These are phyloP conservation scores for Gryllus bimaculatus DNA, from an alignment of 1,140 invertebrate species.

Conservation along the genomic window DNA sequence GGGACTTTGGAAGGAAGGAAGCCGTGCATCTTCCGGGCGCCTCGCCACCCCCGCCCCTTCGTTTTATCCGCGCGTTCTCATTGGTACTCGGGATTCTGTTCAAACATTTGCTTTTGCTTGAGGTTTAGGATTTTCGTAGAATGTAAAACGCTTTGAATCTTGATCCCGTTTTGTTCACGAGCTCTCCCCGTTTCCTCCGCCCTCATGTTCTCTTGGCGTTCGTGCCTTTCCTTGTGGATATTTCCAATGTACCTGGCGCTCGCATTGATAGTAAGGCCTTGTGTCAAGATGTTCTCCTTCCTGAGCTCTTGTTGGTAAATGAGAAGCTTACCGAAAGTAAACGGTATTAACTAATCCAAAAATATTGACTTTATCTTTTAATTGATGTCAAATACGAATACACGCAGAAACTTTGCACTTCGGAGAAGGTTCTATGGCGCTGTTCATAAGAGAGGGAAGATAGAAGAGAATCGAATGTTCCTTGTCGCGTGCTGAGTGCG, in stretches of 20 bases:
- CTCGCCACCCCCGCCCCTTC: too few species aligned
- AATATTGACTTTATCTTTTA: neutral
- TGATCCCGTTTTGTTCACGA: neutral
- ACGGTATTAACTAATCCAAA: neutral
- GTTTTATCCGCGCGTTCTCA: too few species aligned
- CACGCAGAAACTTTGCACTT: neutral
- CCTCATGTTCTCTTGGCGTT: neutral
- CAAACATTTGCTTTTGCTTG: slow-evolving; percentile 12
- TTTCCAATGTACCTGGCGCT: neutral
- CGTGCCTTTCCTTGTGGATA: slow-evolving; percentile 9
- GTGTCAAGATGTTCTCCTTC: neutral
- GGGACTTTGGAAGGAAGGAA: too few species aligned
- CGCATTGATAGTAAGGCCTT: neutral
- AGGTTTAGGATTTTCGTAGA: slow-evolving; percentile 10
- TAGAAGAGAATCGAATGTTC: too few species aligned
- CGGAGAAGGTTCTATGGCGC: too few species aligned
- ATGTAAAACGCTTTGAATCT: slow-evolving; percentile 10
- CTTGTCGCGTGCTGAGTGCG: neutral
- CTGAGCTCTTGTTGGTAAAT: neutral
- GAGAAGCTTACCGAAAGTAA: neutral
- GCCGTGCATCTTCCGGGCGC: too few species aligned
- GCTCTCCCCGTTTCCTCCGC: neutral
- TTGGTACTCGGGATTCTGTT: neutral
- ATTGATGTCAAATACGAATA: neutral
- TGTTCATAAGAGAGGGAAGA: too few species aligned